Evolutionary conservation across 1,140 invertebrate genomes (phyloP), one percentile per base, ranked within the genome.

Genomic region (Manduca sexta): DNA sequence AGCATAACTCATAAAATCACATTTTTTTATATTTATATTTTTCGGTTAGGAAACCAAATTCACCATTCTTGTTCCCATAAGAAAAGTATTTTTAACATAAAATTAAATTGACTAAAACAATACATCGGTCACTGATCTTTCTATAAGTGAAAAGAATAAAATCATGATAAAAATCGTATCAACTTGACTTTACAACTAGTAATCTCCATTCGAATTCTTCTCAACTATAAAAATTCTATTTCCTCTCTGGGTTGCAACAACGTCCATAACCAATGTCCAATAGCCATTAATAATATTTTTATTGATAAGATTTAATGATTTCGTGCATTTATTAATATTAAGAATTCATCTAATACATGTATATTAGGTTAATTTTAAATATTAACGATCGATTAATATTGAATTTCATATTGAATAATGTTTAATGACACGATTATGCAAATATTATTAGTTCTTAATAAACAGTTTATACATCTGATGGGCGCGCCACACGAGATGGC

Each of bases 371-470:
- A 81, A 81, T 84, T 84, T 64, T 65, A 49, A 47, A 72, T 70
- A 69, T 70, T 67, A 77, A 75, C 66, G 54, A 67, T 29, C 72
- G 48, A 78, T 79, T 71, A 69, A 74, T 70, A 81, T 81, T 77
- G 73, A 76, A 74, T 84, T 78, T 78, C 75, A 69, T 78, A 60
- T 66, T 56, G 60, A 63, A 56, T 64, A 55, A 76, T 63, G 59
- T 65, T 69, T 69, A 64, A 64, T 68, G 72, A 79, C 65, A 69
- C 61, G 64, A 80, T 84, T 84, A 84, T 84, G 74, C 75, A 84
- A 84, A 84, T 84, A 81, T 71, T 66, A 81, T 79, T 72, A 72
- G 69, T 80, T 78, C 66, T 69, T 81, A 80, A 75, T 77, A 84
- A 78, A 79, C 70, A 74, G 74, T 79, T 80, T 74, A 71, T 70